Percentiles rank a stretch among this genome's conserved stretches.
Evolutionary conservation across 2,797 vertebrate species (phyloP).

Genomic region (Anisognathus igniventris): DNA sequence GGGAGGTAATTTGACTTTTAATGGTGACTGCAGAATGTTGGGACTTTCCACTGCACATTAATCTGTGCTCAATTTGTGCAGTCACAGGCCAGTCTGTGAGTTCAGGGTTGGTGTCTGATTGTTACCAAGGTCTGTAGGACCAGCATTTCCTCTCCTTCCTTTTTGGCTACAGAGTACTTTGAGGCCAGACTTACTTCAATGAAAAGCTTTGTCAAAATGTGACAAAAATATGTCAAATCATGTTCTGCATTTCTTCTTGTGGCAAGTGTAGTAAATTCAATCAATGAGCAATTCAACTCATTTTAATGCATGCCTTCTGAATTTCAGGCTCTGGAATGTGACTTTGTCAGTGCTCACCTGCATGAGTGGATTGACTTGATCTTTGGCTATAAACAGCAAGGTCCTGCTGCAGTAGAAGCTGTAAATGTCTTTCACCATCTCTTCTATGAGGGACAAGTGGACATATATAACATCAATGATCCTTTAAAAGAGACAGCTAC

Average conservation of each 20-base stretch:
- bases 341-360: constrained; percentile 94
- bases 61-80: neutral
- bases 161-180: neutral
- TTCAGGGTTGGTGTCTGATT: neutral
- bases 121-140: neutral
- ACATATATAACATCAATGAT: constrained; percentile 99
- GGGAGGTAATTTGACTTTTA: constrained; percentile 80
- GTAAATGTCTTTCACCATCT: constrained; percentile 99
- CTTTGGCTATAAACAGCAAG: constrained; percentile 98
- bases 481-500: constrained; percentile 97
- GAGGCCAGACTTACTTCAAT: neutral
- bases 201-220: neutral
- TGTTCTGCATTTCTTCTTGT: neutral
- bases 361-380: constrained; percentile 99
- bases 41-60: neutral
- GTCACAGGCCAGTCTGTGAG: neutral
- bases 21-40: neutral
- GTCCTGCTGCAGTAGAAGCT: constrained; percentile 91
- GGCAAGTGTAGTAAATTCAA: neutral
- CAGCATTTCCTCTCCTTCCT: neutral
- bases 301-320: constrained; percentile 5
- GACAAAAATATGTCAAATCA: neutral
- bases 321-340: constrained; percentile 92
- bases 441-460: constrained; percentile 98
- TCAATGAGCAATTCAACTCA: rapidly evolving